A percentile compares a stretch with the other conserved stretches of the same genome.
Conservation (phyloP, 2,113 vertebrate species). For the Megaceryle maxima region DNA sequence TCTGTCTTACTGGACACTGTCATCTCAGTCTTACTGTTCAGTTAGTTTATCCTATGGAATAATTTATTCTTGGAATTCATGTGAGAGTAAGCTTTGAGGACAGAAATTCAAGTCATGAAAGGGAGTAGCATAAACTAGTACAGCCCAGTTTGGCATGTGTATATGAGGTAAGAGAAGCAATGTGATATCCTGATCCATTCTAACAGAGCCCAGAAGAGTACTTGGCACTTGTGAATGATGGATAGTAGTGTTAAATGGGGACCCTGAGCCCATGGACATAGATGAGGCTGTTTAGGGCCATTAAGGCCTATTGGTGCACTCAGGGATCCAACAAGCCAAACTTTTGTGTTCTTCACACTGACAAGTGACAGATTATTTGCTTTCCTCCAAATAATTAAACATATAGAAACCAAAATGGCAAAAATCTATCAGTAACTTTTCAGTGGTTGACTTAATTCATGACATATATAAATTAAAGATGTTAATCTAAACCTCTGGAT, state of each 20-base stretch:
- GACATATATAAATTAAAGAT: background rate
- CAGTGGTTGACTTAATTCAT: background rate
- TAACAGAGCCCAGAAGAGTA: background rate
- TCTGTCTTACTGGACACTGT: background rate
- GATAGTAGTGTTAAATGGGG: background rate
- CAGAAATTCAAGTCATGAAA: background rate
- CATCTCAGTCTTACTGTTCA: background rate
- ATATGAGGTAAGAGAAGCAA: background rate
- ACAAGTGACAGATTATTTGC: background rate
- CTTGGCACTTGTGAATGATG: background rate
- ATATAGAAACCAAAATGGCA: background rate
- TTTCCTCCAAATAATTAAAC: background rate
- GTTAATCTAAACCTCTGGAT: background rate
- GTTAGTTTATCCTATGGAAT: background rate
- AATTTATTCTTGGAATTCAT: background rate
- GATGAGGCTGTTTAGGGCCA: too few relatives aligned
- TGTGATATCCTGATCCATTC: accelerated
- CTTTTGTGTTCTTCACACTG: background rate
- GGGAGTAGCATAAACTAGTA: background rate
- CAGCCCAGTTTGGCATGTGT: background rate
- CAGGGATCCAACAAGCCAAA: background rate
- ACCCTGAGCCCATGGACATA: background rate
- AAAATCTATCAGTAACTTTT: background rate
- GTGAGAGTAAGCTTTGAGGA: background rate
- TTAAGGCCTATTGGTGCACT: background rate